Conservation (phyloP, 2,113 vertebrate genomes). For the Myiopsitta monachus region DNA sequence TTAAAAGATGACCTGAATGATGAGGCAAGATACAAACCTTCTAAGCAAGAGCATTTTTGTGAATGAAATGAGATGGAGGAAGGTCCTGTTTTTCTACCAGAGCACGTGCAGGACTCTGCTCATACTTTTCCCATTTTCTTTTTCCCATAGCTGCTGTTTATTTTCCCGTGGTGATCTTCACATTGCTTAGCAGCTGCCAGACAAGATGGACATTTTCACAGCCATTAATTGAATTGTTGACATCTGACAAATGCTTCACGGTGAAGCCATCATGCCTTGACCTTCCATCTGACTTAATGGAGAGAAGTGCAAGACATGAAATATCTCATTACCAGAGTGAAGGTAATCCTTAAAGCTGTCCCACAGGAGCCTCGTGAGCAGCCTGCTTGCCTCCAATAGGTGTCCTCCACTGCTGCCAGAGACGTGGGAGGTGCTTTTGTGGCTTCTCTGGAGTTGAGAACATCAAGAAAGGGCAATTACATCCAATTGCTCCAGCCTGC, state of each 20-base stretch:
- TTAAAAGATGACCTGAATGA: slow-evolving; percentile 9
- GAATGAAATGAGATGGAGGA: not conserved
- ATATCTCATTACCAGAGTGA: not conserved
- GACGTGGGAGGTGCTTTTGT: not conserved
- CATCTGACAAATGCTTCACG: not conserved
- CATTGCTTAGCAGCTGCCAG: not conserved
- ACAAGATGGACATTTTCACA: not conserved
- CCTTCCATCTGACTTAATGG: not conserved
- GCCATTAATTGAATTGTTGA: slow-evolving; percentile 18
- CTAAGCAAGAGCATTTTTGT: not conserved
- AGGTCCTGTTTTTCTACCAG: not conserved
- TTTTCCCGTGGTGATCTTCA: not conserved
- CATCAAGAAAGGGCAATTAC: not conserved
- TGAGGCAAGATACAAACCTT: not conserved
- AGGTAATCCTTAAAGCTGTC: not conserved
- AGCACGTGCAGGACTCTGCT: not conserved
- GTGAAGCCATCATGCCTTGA: not conserved
- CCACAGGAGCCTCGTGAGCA: not conserved
- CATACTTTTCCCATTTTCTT: not conserved
- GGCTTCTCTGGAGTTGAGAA: not conserved
- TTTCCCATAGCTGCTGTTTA: not conserved
- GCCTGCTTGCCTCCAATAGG: not conserved
- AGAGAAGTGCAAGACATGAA: not conserved
- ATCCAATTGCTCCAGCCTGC: accelerated
- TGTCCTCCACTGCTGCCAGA: not conserved